Base-by-base conservation (phyloP, 2,888 invertebrate species). In the Sthenelais limicola region DNA sequence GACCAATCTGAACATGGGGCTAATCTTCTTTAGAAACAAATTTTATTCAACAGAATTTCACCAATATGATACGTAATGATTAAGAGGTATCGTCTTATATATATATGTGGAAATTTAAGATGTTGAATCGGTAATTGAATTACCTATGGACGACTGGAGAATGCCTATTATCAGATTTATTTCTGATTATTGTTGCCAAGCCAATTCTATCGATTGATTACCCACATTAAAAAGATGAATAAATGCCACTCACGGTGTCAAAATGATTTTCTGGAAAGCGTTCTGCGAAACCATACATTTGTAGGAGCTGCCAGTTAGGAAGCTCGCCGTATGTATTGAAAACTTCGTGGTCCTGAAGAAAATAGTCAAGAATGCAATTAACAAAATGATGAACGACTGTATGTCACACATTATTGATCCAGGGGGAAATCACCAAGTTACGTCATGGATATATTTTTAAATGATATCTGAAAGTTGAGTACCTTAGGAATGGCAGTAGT, bases 201-300 rank as follows among this genome's bases (percentile, higher is more conserved):
- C n/a, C n/a, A 9, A 21, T 9, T 12, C 52, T 21, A 21, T 15
- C 9, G 15, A 15, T 15, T 9, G n/a, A 21, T 12, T 9, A 15
- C 24, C 9, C 21, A 9, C 15, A 43, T 43, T 43, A 12, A 12
- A 12, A 49, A 49, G 5, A n/a, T 49, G 54, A 5, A 5, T 56
- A 33, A n/a, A n/a, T 32, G 30, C 12, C 3, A 74, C 78, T 72
- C 62, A 87, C 87, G 9, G 83, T 83, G 73, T 88, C 87, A 79
- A 81, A 83, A 51, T 79, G 79, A 76, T 87, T 87, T 66, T 81
- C 73, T 3, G 85, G 83, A 71, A 80, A 82, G 3, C 71, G 73
- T 74, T 87, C 86, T 18, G 86, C 81, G 80, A 87, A 88, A 9
- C 88, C 88, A 73, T 88, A 87, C 87, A 87, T 87, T 70, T 87